Percentiles rank a stretch among this genome's conserved stretches.
These are phyloP conservation scores for Bombylius discolor DNA, from an alignment of 2,888 invertebrate species.

Conservation along the genomic window DNA sequence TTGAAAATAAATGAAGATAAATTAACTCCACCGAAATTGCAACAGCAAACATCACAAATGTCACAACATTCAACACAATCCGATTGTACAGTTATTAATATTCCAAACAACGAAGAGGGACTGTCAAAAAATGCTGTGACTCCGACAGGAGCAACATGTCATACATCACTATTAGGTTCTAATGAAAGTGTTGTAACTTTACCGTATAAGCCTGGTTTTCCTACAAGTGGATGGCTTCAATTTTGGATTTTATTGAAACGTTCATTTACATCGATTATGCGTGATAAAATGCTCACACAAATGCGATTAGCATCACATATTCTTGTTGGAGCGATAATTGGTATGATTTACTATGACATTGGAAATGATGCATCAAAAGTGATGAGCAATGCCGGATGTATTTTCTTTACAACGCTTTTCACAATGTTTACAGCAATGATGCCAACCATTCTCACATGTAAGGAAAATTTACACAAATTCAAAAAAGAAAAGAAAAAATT, in stretches of 20 bases:
- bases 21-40: constrained; percentile 38
- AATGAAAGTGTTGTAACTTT: constrained; percentile 57
- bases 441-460: constrained; percentile 96
- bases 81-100: constrained; percentile 28
- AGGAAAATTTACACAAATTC: constrained; percentile 37
- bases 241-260: constrained; percentile 79
- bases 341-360: constrained; percentile 84
- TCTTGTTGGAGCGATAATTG: constrained; percentile 81
- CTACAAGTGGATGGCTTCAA: constrained; percentile 69
- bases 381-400: constrained; percentile 87
- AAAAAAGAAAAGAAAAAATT: no score
- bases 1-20: constrained; percentile 23
- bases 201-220: constrained; percentile 57
- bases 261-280: constrained; percentile 66
- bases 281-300: constrained; percentile 80
- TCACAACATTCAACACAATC: constrained; percentile 20
- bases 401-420: constrained; percentile 93
- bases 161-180: constrained; percentile 56
- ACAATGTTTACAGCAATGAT: constrained; percentile 97
- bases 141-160: constrained; percentile 47
- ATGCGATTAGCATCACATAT: constrained; percentile 63
- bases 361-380: constrained; percentile 89
- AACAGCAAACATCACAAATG: constrained; percentile 21
- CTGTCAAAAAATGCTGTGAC: constrained; percentile 30
- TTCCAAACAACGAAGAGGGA: constrained; percentile 20